Evolutionary conservation across 2,797 vertebrate species (phyloP), one percentile per base, ranked within the genome.

Genomic region (Enteromius mattozi): DNA sequence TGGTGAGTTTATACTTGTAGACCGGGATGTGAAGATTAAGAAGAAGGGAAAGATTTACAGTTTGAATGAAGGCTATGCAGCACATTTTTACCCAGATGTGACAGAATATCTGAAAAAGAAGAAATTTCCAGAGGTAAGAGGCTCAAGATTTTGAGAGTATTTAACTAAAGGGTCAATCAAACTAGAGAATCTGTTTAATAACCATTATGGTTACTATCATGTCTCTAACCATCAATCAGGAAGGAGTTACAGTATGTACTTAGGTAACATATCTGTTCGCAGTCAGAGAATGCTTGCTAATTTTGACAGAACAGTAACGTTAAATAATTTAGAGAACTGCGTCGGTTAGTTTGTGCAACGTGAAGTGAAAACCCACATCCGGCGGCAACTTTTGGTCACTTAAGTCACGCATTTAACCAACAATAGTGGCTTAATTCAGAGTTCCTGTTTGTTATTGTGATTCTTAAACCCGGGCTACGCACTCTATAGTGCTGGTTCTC

Each of bases 31-130:
- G 86, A 98, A 92, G 92, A 98, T 99, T 76, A 99, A 98, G 91
- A 98, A 97, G 89, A 98, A 95, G 89, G 98, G 98, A 12, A 98
- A 95, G 77, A 98, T 98, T 91, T 99, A 98, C 94, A 99, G 98
- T 92, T 91, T 99, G 69, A 99, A 99, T 54, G 98, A 99, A 78
- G 98, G 98, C 80, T 99, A 99, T 3, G 96, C 97, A 16, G 95
- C 96, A 82, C 96, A 98, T 69, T 99, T 99, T 40, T 96, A 98
- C 87, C 95, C 97, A 33, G 96, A 96, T 4, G 86, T 98, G 81
- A 95, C 95, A 0, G 97, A 99, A 78, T 99, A 99, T 49, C 63
- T 99, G n/a, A 93, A 97, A 84, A 98, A 94, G 91, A 99, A 99
- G 92, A 99, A 99, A 92, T 97, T 93, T 69, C 98, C 98, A 47